These are phyloP conservation scores for Chiloscyllium plagiosum DNA, from an alignment of 2,113 vertebrate genomes.

Conservation along the genomic window DNA sequence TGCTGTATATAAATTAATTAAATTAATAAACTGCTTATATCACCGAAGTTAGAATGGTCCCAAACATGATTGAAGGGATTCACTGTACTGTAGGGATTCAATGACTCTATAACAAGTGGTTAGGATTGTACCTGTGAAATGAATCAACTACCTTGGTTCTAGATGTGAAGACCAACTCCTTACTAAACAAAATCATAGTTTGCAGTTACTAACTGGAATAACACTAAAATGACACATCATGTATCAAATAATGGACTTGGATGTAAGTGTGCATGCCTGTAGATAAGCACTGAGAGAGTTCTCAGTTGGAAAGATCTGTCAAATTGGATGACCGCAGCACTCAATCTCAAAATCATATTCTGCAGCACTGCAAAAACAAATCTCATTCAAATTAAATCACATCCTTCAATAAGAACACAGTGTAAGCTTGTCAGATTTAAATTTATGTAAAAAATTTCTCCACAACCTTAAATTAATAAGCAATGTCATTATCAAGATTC, in stretches of 20 bases:
- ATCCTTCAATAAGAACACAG: neutral
- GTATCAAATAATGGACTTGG: neutral
- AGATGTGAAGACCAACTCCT: neutral
- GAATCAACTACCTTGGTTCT: neutral
- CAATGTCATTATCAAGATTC: neutral
- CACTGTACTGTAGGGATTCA: no score
- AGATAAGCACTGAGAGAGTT: neutral
- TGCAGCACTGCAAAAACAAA: neutral
- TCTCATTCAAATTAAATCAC: neutral
- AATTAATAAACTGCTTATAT: neutral
- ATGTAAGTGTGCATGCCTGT: no score
- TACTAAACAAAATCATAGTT: neutral
- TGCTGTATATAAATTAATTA: no score
- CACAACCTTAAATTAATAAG: neutral
- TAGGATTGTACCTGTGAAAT: neutral
- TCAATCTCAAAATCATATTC: neutral
- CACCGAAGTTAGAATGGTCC: neutral
- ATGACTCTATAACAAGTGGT: no score
- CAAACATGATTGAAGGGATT: neutral
- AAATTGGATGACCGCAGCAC: neutral
- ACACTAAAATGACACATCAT: neutral
- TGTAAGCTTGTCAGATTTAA: neutral
- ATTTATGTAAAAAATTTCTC: neutral
- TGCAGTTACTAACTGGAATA: neutral
- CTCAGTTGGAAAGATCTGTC: neutral